Conservation (phyloP, 2,113 vertebrate genomes). For the Taurulus bubalis region DNA sequence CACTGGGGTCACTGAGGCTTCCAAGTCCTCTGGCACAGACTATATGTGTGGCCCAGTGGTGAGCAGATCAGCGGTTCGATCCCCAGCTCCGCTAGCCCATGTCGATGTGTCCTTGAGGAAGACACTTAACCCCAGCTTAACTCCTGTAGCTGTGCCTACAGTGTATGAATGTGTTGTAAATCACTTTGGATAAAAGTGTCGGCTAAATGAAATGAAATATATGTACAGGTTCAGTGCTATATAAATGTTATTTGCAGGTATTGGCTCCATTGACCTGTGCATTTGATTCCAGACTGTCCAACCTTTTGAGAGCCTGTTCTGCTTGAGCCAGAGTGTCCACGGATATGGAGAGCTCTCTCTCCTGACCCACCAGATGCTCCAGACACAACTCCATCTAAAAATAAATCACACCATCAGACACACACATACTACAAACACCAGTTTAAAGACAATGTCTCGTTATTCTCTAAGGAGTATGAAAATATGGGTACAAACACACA, state of each 20-base stretch:
- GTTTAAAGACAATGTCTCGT: not conserved
- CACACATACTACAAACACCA: not conserved
- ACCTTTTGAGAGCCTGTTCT: slow-evolving; percentile 87
- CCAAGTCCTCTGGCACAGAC: not conserved
- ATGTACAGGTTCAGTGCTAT: not conserved
- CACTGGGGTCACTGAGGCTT: not conserved
- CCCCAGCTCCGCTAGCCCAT: too few relatives aligned
- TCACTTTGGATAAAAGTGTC: too few relatives aligned
- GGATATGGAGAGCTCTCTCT: slow-evolving; percentile 83
- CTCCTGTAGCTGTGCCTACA: too few relatives aligned
- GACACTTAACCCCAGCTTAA: too few relatives aligned
- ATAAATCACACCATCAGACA: slow-evolving; percentile 31
- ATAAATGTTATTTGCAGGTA: not conserved
- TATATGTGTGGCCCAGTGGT: too few relatives aligned
- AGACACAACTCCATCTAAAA: slow-evolving; percentile 87
- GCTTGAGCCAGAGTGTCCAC: slow-evolving; percentile 85
- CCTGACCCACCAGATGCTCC: slow-evolving; percentile 86
- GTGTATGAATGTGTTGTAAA: too few relatives aligned
- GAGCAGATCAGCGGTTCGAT: too few relatives aligned
- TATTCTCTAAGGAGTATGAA: not conserved
- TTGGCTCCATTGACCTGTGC: slow-evolving; percentile 85
- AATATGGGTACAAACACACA: not conserved
- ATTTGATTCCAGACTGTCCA: slow-evolving; percentile 86
- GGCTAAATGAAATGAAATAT: too few relatives aligned
- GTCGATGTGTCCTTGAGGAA: too few relatives aligned